Evolutionary conservation across 2,888 invertebrate species (phyloP).

Genomic region (Scaptomyza parva): DNA sequence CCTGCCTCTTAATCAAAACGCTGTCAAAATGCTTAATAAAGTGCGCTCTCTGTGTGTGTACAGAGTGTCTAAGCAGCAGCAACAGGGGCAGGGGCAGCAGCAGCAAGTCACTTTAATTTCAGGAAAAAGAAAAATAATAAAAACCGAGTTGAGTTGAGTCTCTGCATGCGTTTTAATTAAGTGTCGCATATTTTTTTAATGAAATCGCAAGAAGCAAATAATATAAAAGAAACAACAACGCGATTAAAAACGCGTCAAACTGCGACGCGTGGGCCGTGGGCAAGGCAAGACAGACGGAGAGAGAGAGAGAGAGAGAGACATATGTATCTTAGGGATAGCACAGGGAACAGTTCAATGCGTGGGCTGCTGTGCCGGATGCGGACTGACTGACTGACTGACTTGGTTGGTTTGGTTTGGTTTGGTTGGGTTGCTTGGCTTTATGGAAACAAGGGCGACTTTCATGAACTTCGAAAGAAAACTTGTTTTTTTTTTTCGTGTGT

Average conservation of each 20-base stretch:
- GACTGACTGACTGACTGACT: not conserved
- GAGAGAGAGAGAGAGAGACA: constrained; percentile 3
- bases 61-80: no score
- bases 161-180: constrained; percentile 73
- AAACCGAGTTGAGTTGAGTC: no score
- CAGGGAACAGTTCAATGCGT: constrained; percentile 29
- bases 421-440: not conserved
- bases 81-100: no score
- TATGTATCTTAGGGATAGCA: constrained; percentile 21
- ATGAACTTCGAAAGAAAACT: constrained; percentile 27
- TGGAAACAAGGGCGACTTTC: constrained; percentile 38
- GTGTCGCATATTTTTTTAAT: constrained; percentile 67
- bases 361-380: constrained; percentile 33
- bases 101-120: constrained; percentile 29
- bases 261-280: constrained; percentile 46
- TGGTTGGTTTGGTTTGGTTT: no score
- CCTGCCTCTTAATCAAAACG: constrained; percentile 67
- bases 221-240: constrained; percentile 51
- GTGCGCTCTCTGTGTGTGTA: constrained; percentile 29
- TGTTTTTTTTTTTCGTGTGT: constrained; percentile 23
- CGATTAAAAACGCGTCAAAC: constrained; percentile 57
- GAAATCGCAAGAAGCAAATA: constrained; percentile 52
- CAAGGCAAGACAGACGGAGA: no score
- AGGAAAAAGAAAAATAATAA: no score
- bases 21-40: constrained; percentile 74